Evolutionary conservation across 2,888 invertebrate genomes (phyloP), one percentile per base, ranked within the genome.

Genomic region (Eupithecia tripunctaria): DNA sequence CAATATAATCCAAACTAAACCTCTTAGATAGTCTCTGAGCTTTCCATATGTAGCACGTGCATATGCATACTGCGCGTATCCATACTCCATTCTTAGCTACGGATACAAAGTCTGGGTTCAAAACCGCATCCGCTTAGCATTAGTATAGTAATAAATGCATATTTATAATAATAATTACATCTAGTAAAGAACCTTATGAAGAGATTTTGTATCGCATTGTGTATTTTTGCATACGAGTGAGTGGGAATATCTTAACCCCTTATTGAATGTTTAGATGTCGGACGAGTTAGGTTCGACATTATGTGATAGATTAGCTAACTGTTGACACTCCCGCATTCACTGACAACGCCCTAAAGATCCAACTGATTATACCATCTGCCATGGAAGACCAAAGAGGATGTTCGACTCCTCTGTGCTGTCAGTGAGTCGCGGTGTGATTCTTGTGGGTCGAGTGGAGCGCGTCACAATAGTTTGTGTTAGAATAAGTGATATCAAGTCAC

Each of bases 181-280:
- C 68, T 86, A 85, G 83, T 79, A 76, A 82, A 82, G 82, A 82
- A 86, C 88, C 88, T 87, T 88, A 88, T 88, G 88, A 88, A 87
- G 88, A 91, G 87, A 89, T 91, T 91, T 90, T 90, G 89, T 88
- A 88, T 86, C 80, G 88, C 87, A 74, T 73, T 74, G 79, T 87
- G 87, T 90, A 90, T 90, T 89, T 89, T 90, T 90, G 87, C 89
- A 88, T 86, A 86, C 83, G 85, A 86, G 82, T 84, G 84, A 80
- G 80, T 81, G 72, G 68, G 71, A 70, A 63, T 70, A 47, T 68
- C 73, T 73, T 67, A 76, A 73, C 67, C 74, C 79, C 80, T 74
- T 69, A 29, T 67, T 68, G 71, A 71, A 68, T 75, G 68, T 75
- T 62, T 73, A 71, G 67, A 15, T 72, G 66, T 74, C 72, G 72